Percentiles rank a stretch among this genome's conserved stretches.
These are phyloP conservation scores for Microplitis demolitor DNA, from an alignment of 1,140 invertebrate species.

Conservation along the genomic window DNA sequence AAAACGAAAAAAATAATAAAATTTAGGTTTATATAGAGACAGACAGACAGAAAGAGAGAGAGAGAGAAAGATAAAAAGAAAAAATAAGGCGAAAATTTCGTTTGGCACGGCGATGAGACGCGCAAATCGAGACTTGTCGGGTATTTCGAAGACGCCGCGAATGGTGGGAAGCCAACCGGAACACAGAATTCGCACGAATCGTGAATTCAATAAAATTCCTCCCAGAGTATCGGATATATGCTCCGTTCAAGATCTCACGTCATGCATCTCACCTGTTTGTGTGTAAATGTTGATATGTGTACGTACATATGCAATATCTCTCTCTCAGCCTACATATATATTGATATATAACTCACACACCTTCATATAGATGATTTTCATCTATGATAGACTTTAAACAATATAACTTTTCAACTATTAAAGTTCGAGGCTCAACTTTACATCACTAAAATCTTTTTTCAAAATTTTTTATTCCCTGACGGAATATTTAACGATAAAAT, in stretches of 20 bases:
- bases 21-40: background rate
- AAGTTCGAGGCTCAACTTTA: too few species aligned
- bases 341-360: too few species aligned
- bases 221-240: conserved; percentile 37
- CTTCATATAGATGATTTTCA: too few species aligned
- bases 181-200: conserved; percentile 46
- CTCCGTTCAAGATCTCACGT: conserved; percentile 36
- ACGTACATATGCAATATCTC: too few species aligned
- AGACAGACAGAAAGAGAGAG: background rate
- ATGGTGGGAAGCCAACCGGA: conserved; percentile 43
- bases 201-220: conserved; percentile 51
- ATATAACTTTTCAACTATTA: too few species aligned
- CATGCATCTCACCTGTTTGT: conserved; percentile 26
- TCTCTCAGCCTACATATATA: too few species aligned
- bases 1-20: conserved; percentile 4
- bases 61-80: background rate
- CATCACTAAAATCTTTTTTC: too few species aligned
- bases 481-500: too few species aligned
- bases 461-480: too few species aligned
- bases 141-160: conserved; percentile 29
- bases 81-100: conserved; percentile 12
- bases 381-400: too few species aligned
- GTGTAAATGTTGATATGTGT: too few species aligned
- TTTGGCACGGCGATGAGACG: conserved; percentile 5
- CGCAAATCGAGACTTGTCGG: conserved; percentile 13